Percentiles rank a stretch among this genome's conserved stretches.
Evolutionary conservation across 2,113 vertebrate species (phyloP).

Genomic region (Oryzias curvinotus): DNA sequence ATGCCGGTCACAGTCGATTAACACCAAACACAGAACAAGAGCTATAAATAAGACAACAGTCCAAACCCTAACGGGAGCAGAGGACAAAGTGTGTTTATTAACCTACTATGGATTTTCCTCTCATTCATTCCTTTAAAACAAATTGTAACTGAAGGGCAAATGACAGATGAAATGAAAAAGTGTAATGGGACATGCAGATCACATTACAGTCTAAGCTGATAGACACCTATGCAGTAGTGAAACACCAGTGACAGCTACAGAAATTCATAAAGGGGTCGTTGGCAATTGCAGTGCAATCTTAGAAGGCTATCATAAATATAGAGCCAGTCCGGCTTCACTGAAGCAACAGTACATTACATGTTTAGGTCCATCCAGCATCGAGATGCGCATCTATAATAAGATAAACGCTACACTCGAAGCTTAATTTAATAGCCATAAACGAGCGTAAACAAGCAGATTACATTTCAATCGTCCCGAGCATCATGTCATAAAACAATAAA

Average conservation of each 20-base stretch:
- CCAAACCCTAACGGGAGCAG: no score
- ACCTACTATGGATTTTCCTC: no score
- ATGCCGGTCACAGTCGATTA: no score
- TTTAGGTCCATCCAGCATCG: conserved; percentile 7
- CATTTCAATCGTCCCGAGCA: conserved; percentile 26
- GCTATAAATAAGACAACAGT: no score
- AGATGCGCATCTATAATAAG: conserved; percentile 21
- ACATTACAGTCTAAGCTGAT: no score
- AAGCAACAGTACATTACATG: conserved; percentile 42
- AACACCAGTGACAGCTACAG: conserved; percentile 51
- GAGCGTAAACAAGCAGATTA: conserved; percentile 31
- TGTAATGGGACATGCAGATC: no score
- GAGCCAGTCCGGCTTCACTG: conserved; percentile 57
- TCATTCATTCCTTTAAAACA: no score
- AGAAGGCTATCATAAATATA: conserved; percentile 54
- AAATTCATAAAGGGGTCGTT: no score
- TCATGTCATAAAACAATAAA: conserved; percentile 29
- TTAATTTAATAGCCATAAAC: conserved; percentile 40
- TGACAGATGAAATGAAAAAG: no score
- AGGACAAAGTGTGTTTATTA: no score
- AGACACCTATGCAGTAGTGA: background rate
- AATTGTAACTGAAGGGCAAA: no score
- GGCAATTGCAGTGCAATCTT: conserved; percentile 23
- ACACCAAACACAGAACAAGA: no score
- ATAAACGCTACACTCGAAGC: conserved; percentile 36